phyloP scores from a whole-genome alignment of 1,140 invertebrate species.

The Camponotus vicinus region DNA sequence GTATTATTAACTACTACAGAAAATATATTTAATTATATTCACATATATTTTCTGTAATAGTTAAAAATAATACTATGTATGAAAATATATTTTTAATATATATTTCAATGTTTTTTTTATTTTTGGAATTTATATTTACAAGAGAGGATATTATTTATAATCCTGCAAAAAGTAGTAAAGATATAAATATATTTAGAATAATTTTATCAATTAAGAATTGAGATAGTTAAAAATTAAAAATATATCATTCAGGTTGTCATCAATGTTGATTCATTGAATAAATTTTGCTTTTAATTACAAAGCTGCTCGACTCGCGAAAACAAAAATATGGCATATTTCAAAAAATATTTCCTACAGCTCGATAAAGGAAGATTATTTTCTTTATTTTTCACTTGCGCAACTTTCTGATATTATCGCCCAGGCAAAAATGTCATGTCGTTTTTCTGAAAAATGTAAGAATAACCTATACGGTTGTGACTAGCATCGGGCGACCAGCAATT shows the following conservation, averaged over 20 bases:
- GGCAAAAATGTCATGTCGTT: neutral
- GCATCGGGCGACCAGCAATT: constrained; percentile 86
- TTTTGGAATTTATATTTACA: neutral
- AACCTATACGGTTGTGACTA: neutral
- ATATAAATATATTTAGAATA: constrained; percentile 5
- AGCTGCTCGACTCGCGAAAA: neutral
- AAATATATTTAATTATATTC: neutral
- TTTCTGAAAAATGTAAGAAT: constrained; percentile 35
- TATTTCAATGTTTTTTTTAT: neutral
- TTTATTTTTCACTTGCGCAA: constrained; percentile 1
- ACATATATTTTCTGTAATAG: too few species aligned
- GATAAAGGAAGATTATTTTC: neutral
- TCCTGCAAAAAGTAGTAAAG: neutral
- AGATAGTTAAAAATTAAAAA: constrained; percentile 1
- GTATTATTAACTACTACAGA: neutral
- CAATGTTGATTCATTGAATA: neutral
- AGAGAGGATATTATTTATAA: neutral
- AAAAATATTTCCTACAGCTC: neutral
- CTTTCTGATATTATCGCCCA: neutral
- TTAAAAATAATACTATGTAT: too few species aligned
- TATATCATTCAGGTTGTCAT: neutral
- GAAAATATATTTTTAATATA: too few species aligned
- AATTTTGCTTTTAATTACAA: constrained; percentile 1
- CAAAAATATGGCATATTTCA: constrained; percentile 16
- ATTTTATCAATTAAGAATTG: constrained; percentile 18